Evolutionary conservation across 1,140 invertebrate species (phyloP).

Genomic region (Copidosoma floridanum): DNA sequence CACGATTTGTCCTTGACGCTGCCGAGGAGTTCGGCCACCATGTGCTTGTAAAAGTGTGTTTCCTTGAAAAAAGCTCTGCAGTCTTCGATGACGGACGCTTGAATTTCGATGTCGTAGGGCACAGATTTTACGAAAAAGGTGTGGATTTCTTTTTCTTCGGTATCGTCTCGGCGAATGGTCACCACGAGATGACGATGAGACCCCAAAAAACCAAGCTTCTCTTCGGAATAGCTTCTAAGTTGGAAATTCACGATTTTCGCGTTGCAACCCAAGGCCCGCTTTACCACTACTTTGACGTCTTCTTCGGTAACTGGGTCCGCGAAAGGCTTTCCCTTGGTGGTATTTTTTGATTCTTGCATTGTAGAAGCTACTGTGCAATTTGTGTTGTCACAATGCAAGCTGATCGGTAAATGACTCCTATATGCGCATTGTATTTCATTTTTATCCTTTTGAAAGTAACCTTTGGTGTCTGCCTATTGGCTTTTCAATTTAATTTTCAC

Average conservation of each 20-base stretch:
- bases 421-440: too few species aligned
- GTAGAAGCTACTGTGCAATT: too few species aligned
- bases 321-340: background rate
- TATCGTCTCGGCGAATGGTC: background rate
- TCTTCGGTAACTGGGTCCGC: background rate
- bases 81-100: background rate
- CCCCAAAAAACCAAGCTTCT: background rate
- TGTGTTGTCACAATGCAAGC: too few species aligned
- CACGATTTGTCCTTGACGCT: conserved; percentile 23
- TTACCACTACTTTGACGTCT: background rate
- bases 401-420: too few species aligned
- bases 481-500: too few species aligned
- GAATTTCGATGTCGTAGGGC: background rate
- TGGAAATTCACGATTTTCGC: background rate
- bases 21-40: background rate
- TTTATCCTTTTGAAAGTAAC: too few species aligned
- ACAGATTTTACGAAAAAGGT: conserved; percentile 2
- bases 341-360: too few species aligned
- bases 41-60: background rate
- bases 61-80: background rate
- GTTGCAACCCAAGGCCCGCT: background rate
- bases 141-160: background rate
- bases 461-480: too few species aligned
- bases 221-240: background rate
- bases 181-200: background rate